A percentile compares a stretch with the other conserved stretches of the same genome.
phyloP scores from a whole-genome alignment of 2,113 vertebrate genomes.

The Carassius gibelio region DNA sequence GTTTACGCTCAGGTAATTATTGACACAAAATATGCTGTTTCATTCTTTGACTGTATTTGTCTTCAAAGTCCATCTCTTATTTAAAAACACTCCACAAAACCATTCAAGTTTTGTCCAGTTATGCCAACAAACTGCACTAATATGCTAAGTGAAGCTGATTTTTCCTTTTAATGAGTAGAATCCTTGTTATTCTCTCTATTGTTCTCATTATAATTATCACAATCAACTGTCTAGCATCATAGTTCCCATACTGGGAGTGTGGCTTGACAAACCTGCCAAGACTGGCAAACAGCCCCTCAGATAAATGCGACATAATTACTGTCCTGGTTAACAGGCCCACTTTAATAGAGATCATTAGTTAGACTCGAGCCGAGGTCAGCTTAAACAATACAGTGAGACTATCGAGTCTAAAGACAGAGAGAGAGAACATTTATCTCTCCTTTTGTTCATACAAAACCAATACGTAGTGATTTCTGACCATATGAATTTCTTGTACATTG shows the following conservation, averaged over 20 bases:
- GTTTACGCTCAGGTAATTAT: slow-evolving; percentile 63
- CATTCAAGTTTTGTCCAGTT: slow-evolving; percentile 56
- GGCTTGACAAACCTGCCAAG: slow-evolving; percentile 84
- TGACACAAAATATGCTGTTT: slow-evolving; percentile 34
- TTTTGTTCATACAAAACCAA: neutral
- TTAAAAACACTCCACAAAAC: slow-evolving; percentile 40
- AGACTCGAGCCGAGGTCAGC: slow-evolving; percentile 85
- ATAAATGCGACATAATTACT: slow-evolving; percentile 91
- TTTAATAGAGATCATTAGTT: slow-evolving; percentile 91
- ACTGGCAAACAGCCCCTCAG: slow-evolving; percentile 88
- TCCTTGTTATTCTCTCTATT: slow-evolving; percentile 65
- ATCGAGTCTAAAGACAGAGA: neutral
- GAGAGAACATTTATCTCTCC: slow-evolving; percentile 17
- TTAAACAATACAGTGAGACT: slow-evolving; percentile 81
- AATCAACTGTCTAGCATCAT: slow-evolving; percentile 88
- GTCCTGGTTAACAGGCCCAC: slow-evolving; percentile 86
- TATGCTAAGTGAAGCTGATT: neutral
- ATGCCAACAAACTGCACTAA: slow-evolving; percentile 38
- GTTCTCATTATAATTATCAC: slow-evolving; percentile 81
- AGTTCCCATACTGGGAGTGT: slow-evolving; percentile 81
- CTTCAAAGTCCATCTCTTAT: slow-evolving; percentile 5
- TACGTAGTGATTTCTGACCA: neutral
- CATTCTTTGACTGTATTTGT: slow-evolving; percentile 34
- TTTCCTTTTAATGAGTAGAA: slow-evolving; percentile 41
- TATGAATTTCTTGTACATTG: neutral